Evolutionary conservation across 1,140 invertebrate genomes (phyloP), one percentile per base, ranked within the genome.

Genomic region (Caenorhabditis brenneri): DNA sequence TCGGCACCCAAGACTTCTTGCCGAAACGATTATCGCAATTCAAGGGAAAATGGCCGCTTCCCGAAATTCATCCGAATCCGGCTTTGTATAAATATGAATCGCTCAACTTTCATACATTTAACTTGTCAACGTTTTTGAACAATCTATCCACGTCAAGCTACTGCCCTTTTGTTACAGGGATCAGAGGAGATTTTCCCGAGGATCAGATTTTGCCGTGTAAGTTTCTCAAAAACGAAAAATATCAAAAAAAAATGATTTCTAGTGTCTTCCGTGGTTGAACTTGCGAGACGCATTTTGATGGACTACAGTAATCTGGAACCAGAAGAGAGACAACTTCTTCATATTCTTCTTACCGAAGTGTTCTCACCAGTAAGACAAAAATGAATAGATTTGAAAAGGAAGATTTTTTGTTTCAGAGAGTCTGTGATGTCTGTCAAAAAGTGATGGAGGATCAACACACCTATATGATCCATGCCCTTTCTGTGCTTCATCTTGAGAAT

Each of bases 361-460:
- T 74, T 74, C 9, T 42, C 65, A 22, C 65, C 65, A 36, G 65
- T 74, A 10, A 0, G 36, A 27, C 2, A 24, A 10, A 9, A 24
- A 36, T 74, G 10, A 65, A 65, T 16, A 15, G 0, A 3, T 42
- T 7, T 42, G 6, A 33, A 42, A 7, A 5, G 4, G 6, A 27
- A 7, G 7, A 24, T 2, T 24, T 2, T 9, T 36, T 74, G 10
- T 74, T 74, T 36, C 24, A 74, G 65, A 74, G 65, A 74, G 65
- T 74, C 0, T 74, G 65, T 74, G 65, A 74, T n/a, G 65, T 74
- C 46, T 74, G 65, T 15, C 65, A 74, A 27, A 74, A 74, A 15
- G 65, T 74, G 5, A 74, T 74, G 65, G 65, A 74, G 10, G 65
- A 74, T 24, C 36, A 39, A 27, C 65, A 74, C 29, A 42, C n/a